These are phyloP conservation scores for Pangasius larnaudii DNA, from an alignment of 2,797 vertebrate genomes.

Conservation along the genomic window DNA sequence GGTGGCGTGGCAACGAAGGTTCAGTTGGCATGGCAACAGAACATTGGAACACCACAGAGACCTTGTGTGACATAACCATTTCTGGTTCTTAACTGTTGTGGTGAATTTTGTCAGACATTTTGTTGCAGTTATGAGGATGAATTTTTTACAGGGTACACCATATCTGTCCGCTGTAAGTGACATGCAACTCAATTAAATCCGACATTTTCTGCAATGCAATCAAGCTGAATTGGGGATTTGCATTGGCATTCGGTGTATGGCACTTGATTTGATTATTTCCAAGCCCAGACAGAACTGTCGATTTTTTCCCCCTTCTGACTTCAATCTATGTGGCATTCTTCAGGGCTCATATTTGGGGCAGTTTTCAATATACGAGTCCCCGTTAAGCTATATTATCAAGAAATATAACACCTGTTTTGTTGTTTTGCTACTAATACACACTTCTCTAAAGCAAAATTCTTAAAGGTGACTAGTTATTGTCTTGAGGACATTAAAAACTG, in stretches of 20 bases:
- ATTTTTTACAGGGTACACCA: not conserved
- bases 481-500: not conserved
- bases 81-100: slow-evolving; percentile 31
- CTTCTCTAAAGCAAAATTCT: not conserved
- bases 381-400: not conserved
- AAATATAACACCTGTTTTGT: not conserved
- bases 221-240: slow-evolving; percentile 2
- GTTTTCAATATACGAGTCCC: not conserved
- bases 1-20: slow-evolving; percentile 54
- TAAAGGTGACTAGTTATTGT: not conserved
- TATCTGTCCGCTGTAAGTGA: not conserved
- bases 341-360: not conserved
- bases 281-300: not conserved
- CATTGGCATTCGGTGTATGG: not conserved
- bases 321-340: not conserved
- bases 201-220: slow-evolving; percentile 29
- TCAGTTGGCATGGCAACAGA: slow-evolving; percentile 59
- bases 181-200: not conserved
- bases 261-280: slow-evolving; percentile 27
- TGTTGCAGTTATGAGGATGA: not conserved
- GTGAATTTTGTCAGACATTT: slow-evolving; percentile 30
- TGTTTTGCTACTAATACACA: not conserved
- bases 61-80: slow-evolving; percentile 41
- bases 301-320: not conserved
- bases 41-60: slow-evolving; percentile 45